Base-by-base conservation (phyloP, 1,140 invertebrate species). In the Drosophila albomicans region DNA sequence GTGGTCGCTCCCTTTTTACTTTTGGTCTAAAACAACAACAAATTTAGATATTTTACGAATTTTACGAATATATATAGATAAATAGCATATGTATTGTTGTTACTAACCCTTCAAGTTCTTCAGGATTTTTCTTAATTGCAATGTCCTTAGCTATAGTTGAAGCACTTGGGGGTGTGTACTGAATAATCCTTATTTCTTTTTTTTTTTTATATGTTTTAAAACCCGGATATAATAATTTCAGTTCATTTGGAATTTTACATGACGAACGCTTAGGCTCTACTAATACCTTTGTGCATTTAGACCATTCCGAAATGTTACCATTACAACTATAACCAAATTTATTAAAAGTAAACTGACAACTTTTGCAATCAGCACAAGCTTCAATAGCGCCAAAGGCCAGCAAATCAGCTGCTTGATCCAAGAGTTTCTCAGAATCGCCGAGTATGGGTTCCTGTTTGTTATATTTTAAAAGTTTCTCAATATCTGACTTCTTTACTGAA, bases 221-320 rank as follows among this genome's bases (percentile, higher is more conserved):
- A 79, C 96, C 95, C 0, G 92, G 66, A 74, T 94, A 94, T 2
- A 93, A 81, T 73, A 95, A 93, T 86, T 95, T 94, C 1, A 96
- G 93, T 25, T 95, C 93, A 13, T 93, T 91, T 1, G 98, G 97
- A 32, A 99, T 92, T 82, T 94, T 94, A 80, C 98, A 97, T 49
- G 94, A 92, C n/a, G 91, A 94, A 61, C 97, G 93, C 80, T 96
- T 94, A 5, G 98, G 98, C 16, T 95, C 94, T 79, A 95, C 94
- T 0, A 95, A 95, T 6, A 95, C 87, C 78, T 96, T 95, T 46
- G 94, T 94, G 92, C 99, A 99, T 93, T 97, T 97, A 0, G 97
- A 96, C 97, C 98, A 99, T 92, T 98, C 98, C 20, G 95, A 96
- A 35, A 98, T 79, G 92, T 96, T 93, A 46, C 98, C 98, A 62